Conservation (phyloP, 2,888 invertebrate species). For the Leucophenga montana region DNA sequence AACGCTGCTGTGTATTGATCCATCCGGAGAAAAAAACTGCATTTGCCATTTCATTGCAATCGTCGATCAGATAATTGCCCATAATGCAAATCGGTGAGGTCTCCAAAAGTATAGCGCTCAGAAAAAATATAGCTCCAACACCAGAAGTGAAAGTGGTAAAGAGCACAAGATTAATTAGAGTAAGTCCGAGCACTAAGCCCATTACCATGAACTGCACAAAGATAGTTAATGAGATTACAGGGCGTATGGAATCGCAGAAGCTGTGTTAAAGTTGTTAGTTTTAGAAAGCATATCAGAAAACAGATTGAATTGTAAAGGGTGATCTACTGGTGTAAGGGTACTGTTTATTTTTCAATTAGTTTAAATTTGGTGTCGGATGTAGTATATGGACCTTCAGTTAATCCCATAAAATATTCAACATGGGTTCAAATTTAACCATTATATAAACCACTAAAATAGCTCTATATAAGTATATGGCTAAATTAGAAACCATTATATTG, state of each 20-base stretch:
- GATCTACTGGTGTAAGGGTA: not conserved
- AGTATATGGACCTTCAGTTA: too few species aligned
- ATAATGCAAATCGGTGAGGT: constrained; percentile 44
- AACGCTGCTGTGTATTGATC: constrained; percentile 38
- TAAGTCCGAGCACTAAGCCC: constrained; percentile 40
- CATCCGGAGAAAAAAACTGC: constrained; percentile 47
- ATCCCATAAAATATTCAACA: too few species aligned
- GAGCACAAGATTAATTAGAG: constrained; percentile 41
- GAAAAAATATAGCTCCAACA: constrained; percentile 35
- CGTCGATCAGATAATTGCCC: constrained; percentile 40
- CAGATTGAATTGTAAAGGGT: constrained; percentile 30
- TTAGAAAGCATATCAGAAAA: constrained; percentile 2
- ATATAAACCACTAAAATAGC: too few species aligned
- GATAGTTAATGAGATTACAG: constrained; percentile 46
- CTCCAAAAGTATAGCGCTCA: constrained; percentile 38
- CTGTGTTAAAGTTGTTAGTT: constrained; percentile 12
- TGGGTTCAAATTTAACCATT: too few species aligned
- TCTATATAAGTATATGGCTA: too few species aligned
- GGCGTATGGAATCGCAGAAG: constrained; percentile 37
- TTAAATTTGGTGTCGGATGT: too few species aligned
- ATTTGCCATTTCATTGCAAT: constrained; percentile 39
- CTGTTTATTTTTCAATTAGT: too few species aligned
- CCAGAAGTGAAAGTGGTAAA: constrained; percentile 35
- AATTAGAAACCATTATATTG: too few species aligned
- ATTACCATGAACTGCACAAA: constrained; percentile 45